Percentiles rank a stretch among this genome's conserved stretches.
phyloP scores from a whole-genome alignment of 2,888 invertebrate genomes.

The Rotaria socialis region DNA sequence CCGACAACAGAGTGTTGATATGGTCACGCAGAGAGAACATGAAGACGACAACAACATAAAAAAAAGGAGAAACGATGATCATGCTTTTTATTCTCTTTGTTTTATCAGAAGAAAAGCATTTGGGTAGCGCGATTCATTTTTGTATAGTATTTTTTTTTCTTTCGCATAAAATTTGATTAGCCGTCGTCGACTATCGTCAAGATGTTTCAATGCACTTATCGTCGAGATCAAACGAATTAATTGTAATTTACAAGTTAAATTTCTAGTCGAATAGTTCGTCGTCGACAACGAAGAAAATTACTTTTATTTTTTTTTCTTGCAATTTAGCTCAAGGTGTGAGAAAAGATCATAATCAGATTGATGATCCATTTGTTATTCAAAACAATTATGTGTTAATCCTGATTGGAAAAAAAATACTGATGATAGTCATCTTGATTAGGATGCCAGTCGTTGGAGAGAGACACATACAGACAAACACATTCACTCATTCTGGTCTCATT shows the following conservation, averaged over 20 bases:
- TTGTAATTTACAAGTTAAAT: conserved; percentile 5
- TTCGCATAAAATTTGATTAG: not conserved
- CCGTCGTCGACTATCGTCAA: conserved; percentile 9
- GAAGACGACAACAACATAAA: not conserved
- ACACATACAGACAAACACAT: not conserved
- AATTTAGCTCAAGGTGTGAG: not conserved
- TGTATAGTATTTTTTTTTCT: not conserved
- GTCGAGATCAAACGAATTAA: conserved; percentile 2
- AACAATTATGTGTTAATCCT: conserved; percentile 25
- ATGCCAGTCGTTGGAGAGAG: not conserved
- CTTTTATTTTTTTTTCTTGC: no score
- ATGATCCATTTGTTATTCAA: conserved; percentile 17
- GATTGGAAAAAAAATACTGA: conserved; percentile 1
- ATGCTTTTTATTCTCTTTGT: conserved; percentile 26
- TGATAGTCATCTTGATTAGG: conserved; percentile 23
- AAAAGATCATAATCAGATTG: conserved; percentile 29
- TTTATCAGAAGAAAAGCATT: not conserved
- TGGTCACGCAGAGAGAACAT: conserved; percentile 21
- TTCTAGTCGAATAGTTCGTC: not conserved
- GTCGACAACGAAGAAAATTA: not conserved
- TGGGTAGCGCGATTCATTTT: not conserved
- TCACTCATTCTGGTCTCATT: not conserved
- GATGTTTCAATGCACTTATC: conserved; percentile 29
- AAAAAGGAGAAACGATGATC: not conserved
- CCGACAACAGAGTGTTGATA: conserved; percentile 23